These are phyloP conservation scores for Sphaerophoria rueppellii DNA, from an alignment of 2,888 invertebrate genomes.

Conservation along the genomic window DNA sequence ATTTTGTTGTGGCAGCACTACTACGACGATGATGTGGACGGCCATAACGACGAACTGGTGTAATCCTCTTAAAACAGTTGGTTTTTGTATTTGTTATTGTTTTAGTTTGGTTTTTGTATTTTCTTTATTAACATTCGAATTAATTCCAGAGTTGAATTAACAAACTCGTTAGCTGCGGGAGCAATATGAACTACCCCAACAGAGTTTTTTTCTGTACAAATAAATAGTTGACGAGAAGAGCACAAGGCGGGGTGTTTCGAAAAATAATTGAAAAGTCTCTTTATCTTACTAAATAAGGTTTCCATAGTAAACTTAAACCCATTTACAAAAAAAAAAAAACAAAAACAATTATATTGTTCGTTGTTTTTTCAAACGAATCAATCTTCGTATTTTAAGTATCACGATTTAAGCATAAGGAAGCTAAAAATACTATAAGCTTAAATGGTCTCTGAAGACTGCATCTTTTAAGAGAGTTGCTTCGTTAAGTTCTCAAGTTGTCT, in stretches of 20 bases:
- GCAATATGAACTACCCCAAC: constrained; percentile 30
- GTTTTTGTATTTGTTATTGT: constrained; percentile 18
- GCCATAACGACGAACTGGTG: constrained; percentile 1
- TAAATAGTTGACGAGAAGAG: not conserved
- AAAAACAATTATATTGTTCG: no score
- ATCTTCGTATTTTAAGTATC: no score
- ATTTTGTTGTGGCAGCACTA: constrained; percentile 26
- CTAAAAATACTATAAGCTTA: no score
- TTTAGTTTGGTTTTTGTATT: constrained; percentile 38
- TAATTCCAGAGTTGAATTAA: constrained; percentile 64
- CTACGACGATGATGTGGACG: not conserved
- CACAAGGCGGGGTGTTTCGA: not conserved
- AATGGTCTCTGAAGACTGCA: no score
- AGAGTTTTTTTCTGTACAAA: constrained; percentile 10
- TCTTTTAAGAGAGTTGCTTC: no score
- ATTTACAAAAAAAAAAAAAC: no score
- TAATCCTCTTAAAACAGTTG: constrained; percentile 64
- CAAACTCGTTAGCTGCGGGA: constrained; percentile 53
- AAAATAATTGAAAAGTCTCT: not conserved
- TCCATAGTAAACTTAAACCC: no score
- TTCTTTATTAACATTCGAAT: constrained; percentile 53
- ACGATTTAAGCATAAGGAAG: no score
- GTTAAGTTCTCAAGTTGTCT: no score
- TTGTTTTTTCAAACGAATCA: no score
- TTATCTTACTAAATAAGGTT: not conserved